phyloP scores from a whole-genome alignment of 2,888 invertebrate species.

The Iphiclides podalirius region DNA sequence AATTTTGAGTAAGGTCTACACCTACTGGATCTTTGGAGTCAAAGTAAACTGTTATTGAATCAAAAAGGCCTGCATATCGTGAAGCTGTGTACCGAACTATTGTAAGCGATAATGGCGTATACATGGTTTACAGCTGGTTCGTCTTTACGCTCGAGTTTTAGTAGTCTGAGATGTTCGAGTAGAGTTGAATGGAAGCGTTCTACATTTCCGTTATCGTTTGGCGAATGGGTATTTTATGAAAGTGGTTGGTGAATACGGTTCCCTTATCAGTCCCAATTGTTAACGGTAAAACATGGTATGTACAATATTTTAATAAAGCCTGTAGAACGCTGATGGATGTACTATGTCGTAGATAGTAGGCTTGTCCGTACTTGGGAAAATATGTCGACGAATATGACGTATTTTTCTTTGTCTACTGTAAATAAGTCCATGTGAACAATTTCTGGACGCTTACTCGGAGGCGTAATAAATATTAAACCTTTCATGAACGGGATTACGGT shows the following conservation, averaged over 20 bases:
- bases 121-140: slow-evolving; percentile 25
- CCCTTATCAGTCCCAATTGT: slow-evolving; percentile 30
- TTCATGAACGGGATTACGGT: background rate
- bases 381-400: slow-evolving; percentile 6
- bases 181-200: slow-evolving; percentile 29
- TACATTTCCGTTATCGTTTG: slow-evolving; percentile 30
- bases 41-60: slow-evolving; percentile 32
- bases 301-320: slow-evolving; percentile 11
- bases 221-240: slow-evolving; percentile 22
- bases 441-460: background rate
- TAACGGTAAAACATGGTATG: slow-evolving; percentile 31
- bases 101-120: slow-evolving; percentile 24
- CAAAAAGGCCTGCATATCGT: slow-evolving; percentile 33
- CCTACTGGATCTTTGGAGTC: slow-evolving; percentile 33
- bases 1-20: slow-evolving; percentile 29
- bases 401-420: slow-evolving; percentile 2
- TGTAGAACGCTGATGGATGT: slow-evolving; percentile 1
- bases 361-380: slow-evolving; percentile 20
- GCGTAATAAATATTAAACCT: background rate
- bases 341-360: slow-evolving; percentile 12
- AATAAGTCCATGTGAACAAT: background rate
- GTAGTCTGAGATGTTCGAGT: slow-evolving; percentile 29
- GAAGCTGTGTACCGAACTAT: slow-evolving; percentile 30
- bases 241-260: slow-evolving; percentile 32
- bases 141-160: slow-evolving; percentile 21